Conservation (phyloP, 2,888 invertebrate genomes). For the Troilus luridus region DNA sequence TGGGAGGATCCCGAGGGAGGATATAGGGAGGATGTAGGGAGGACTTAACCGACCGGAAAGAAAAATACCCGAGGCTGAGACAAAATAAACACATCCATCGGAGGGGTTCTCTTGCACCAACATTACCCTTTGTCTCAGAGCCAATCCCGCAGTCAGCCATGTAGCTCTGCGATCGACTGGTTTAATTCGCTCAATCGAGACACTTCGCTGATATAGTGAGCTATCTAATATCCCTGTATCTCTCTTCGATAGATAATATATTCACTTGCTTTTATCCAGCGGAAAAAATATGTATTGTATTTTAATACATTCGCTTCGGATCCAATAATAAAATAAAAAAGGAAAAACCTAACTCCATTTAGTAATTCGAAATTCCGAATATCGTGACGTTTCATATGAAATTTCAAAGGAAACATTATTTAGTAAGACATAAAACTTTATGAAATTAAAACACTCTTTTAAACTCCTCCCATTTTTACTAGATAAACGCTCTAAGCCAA, state of each 20-base stretch:
- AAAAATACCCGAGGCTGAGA: conserved; percentile 52
- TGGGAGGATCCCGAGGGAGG: conserved; percentile 22
- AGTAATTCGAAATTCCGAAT: too few species aligned
- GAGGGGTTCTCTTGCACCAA: neutral
- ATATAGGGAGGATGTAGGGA: conserved; percentile 46
- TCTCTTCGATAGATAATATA: neutral
- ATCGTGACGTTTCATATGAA: too few species aligned
- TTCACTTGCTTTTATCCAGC: neutral
- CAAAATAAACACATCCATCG: conserved; percentile 58
- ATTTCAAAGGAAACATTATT: too few species aligned
- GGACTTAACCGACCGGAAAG: conserved; percentile 54
- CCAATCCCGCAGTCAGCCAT: conserved; percentile 47
- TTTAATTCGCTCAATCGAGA: conserved; percentile 16
- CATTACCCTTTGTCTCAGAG: conserved; percentile 39
- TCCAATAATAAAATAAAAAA: neutral
- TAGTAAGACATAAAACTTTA: too few species aligned
- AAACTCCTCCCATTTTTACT: too few species aligned
- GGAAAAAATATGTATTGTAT: neutral
- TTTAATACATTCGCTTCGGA: too few species aligned
- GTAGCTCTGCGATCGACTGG: neutral
- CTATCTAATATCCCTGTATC: neutral
- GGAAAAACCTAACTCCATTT: too few species aligned
- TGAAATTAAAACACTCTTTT: too few species aligned
- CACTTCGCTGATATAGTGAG: neutral
- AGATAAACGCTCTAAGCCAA: too few species aligned